These are phyloP conservation scores for Spea multiplicata DNA, from an alignment of 2,113 vertebrate species.

Conservation along the genomic window DNA sequence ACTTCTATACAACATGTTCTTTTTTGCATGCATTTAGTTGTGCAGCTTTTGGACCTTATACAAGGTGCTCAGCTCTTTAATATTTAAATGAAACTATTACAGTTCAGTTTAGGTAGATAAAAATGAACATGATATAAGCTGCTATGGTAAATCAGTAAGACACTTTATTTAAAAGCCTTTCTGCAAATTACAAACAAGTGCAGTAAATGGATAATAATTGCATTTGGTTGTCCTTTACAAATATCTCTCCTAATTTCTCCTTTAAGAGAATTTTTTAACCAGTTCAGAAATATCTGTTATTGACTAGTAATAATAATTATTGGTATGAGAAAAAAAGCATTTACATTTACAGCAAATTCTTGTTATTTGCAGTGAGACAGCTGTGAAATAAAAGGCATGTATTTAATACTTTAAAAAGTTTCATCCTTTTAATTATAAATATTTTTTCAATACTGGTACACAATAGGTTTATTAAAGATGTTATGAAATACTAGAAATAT, in stretches of 20 bases:
- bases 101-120: neutral
- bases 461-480: too few species aligned
- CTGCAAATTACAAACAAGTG: slow-evolving; percentile 6
- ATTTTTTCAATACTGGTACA: too few species aligned
- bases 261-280: neutral
- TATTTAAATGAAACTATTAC: neutral
- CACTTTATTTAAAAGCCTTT: slow-evolving; percentile 3
- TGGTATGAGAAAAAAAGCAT: neutral
- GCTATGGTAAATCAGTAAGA: neutral
- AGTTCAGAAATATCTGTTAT: neutral
- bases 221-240: neutral
- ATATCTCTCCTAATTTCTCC: neutral
- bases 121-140: neutral
- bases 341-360: too few species aligned
- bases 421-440: too few species aligned
- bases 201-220: slow-evolving; percentile 25
- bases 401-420: too few species aligned
- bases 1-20: too few species aligned
- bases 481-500: too few species aligned
- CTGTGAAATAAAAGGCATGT: too few species aligned
- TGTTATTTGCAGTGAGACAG: too few species aligned
- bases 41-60: too few species aligned
- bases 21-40: too few species aligned
- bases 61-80: neutral
- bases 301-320: slow-evolving; percentile 36